Base-by-base conservation (phyloP, 2,888 invertebrate species). In the Lucinisca nassula region DNA sequence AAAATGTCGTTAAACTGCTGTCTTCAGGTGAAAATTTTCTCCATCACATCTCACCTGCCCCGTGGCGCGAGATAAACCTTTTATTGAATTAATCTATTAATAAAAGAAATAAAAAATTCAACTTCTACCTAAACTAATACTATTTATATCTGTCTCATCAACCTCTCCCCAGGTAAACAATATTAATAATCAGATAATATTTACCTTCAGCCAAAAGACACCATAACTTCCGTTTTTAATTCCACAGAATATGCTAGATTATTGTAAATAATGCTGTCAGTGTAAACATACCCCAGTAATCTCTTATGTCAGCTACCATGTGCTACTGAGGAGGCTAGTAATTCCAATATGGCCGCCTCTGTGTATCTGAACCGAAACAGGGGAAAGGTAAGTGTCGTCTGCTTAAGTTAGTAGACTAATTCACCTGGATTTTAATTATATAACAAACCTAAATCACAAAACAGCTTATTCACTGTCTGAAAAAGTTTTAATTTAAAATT, bases 281-380 rank as follows among this genome's bases (percentile, higher is more conserved):
- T 30, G 17, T 67, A 32, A 35, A 67, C 67, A 67, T 67, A n/a
- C n/a, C n/a, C n/a, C n/a, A n/a, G n/a, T n/a, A 35, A 67, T 67
- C 67, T 35, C 30, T 67, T 67, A 24, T 67, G 67, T 67, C 67
- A 30, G 35, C 67, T 21, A 67, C 67, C 67, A 67, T 67, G 67
- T 67, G 67, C 67, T 67, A 67, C 67, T 67, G 67, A 35, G 21
- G 67, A 67, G 21, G 67, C 8, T 67, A 35, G 8, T 35, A 67
- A 67, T 67, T 67, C 67, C 67, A 67, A 67, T 67, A 67, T 67
- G 67, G 67, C 67, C 35, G 67, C 67, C 67, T 14, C 12, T 24
- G 24, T 67, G 35, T 35, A 21, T 12, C n/a, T 67, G 67, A 12
- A 32, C 35, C 21, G 35, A 14, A 67, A 21, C 67, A 35, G 67